Conservation (phyloP, 2,797 vertebrate species). For the Discoglossus pictus region DNA sequence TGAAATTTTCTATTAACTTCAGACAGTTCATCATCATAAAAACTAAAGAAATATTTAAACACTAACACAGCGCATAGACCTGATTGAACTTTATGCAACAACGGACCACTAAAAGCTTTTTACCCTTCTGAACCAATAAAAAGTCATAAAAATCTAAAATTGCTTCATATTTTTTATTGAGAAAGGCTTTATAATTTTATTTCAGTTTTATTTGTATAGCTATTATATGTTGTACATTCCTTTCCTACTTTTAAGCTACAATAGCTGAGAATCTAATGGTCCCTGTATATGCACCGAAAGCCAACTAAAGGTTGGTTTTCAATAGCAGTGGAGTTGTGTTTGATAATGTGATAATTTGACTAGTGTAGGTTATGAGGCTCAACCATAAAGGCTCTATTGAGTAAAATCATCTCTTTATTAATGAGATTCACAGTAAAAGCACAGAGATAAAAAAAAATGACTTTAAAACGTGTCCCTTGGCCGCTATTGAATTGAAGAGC, state of each 20-base stretch:
- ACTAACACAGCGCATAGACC: too few relatives aligned
- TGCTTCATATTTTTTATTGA: constrained; percentile 6
- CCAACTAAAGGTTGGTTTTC: constrained; percentile 19
- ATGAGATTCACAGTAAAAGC: constrained; percentile 72
- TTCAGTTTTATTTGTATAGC: constrained; percentile 27
- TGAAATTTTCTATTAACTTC: too few relatives aligned
- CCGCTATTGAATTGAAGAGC: constrained; percentile 74
- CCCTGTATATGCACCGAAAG: constrained; percentile 20
- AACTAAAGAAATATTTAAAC: too few relatives aligned
- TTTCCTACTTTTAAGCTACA: constrained; percentile 2
- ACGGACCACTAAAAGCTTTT: too few relatives aligned
- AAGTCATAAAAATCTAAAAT: too few relatives aligned
- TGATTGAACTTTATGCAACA: too few relatives aligned
- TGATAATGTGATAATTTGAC: constrained; percentile 67
- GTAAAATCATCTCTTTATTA: constrained; percentile 74
- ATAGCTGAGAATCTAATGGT: constrained; percentile 35
- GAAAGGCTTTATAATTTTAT: constrained; percentile 9
- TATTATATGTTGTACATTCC: constrained; percentile 27
- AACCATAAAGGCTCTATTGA: constrained; percentile 69
- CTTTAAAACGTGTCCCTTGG: constrained; percentile 74
- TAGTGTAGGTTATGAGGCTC: constrained; percentile 71
- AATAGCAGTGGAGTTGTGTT: constrained; percentile 45
- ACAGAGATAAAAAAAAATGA: constrained; percentile 63
- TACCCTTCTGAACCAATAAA: too few relatives aligned
- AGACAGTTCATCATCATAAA: too few relatives aligned